A percentile compares a stretch with the other conserved stretches of the same genome.
Evolutionary conservation across 1,140 invertebrate species (phyloP).

Genomic region (Cydia pomonella): DNA sequence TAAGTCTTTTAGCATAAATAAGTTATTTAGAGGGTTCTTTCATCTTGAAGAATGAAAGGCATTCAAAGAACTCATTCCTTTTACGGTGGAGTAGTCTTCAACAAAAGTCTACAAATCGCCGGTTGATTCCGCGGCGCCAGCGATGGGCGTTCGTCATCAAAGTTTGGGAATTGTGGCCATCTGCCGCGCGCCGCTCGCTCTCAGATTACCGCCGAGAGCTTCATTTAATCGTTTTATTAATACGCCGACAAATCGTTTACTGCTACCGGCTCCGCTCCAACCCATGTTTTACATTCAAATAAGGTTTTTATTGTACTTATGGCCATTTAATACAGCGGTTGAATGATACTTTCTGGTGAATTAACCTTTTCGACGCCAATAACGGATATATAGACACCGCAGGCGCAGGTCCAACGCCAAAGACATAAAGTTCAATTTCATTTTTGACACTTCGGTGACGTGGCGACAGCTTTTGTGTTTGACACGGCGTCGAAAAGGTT

Average conservation of each 20-base stretch:
- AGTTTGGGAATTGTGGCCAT: slow-evolving; percentile 77
- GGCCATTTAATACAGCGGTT: slow-evolving; percentile 12
- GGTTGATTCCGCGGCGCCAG: slow-evolving; percentile 61
- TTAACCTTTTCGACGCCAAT: too few species aligned
- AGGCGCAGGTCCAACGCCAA: too few species aligned
- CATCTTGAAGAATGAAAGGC: slow-evolving; percentile 37
- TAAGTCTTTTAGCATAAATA: background rate
- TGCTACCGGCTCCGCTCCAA: slow-evolving; percentile 40
- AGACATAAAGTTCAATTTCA: too few species aligned
- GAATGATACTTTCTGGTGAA: background rate
- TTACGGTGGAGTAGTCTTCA: slow-evolving; percentile 58
- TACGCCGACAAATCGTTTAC: slow-evolving; percentile 78
- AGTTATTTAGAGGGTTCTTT: background rate
- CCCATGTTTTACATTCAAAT: slow-evolving; percentile 23
- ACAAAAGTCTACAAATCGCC: slow-evolving; percentile 67
- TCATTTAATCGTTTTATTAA: slow-evolving; percentile 80
- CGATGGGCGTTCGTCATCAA: slow-evolving; percentile 67
- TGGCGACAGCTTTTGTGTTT: too few species aligned
- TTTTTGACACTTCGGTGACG: too few species aligned
- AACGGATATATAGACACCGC: too few species aligned
- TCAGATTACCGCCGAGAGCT: slow-evolving; percentile 75
- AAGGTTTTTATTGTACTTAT: slow-evolving; percentile 27
- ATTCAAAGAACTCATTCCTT: slow-evolving; percentile 50
- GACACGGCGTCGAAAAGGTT: too few species aligned
- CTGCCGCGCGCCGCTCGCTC: slow-evolving; percentile 70